phyloP scores from a whole-genome alignment of 2,113 vertebrate genomes.

The Sterrhoptilus dennistouni region DNA sequence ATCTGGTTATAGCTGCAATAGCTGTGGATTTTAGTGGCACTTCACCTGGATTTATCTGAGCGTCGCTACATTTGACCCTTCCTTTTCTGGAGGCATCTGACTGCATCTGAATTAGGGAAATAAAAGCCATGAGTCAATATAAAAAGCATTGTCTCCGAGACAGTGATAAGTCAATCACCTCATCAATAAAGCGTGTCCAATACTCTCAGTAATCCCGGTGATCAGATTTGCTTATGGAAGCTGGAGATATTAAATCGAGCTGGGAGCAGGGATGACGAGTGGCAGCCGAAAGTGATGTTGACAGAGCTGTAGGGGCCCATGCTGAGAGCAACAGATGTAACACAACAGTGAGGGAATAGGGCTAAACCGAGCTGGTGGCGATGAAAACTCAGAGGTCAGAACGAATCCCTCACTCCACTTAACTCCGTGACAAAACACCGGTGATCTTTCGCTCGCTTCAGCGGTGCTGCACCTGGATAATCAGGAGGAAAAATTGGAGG shows the following conservation, averaged over 20 bases:
- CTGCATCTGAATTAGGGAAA: neutral
- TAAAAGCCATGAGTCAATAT: neutral
- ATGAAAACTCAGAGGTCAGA: neutral
- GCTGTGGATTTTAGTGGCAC: neutral
- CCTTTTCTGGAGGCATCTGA: neutral
- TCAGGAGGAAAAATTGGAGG: neutral
- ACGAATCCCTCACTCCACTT: neutral
- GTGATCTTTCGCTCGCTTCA: neutral
- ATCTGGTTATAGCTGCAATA: neutral
- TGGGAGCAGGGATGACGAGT: slow-evolving; percentile 3
- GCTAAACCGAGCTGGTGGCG: neutral
- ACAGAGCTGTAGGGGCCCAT: neutral
- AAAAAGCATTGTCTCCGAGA: neutral
- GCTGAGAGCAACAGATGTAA: neutral
- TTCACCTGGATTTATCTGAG: neutral
- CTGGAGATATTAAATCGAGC: neutral
- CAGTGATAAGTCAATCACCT: slow-evolving; percentile 1
- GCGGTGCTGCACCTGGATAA: neutral
- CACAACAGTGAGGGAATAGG: neutral
- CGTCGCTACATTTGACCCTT: neutral
- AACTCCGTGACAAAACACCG: neutral
- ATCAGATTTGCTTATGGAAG: slow-evolving; percentile 39
- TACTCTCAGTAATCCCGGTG: neutral
- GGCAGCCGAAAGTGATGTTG: neutral
- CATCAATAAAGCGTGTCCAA: neutral